phyloP scores from a whole-genome alignment of 1,140 invertebrate genomes.

The Drosophila repleta region DNA sequence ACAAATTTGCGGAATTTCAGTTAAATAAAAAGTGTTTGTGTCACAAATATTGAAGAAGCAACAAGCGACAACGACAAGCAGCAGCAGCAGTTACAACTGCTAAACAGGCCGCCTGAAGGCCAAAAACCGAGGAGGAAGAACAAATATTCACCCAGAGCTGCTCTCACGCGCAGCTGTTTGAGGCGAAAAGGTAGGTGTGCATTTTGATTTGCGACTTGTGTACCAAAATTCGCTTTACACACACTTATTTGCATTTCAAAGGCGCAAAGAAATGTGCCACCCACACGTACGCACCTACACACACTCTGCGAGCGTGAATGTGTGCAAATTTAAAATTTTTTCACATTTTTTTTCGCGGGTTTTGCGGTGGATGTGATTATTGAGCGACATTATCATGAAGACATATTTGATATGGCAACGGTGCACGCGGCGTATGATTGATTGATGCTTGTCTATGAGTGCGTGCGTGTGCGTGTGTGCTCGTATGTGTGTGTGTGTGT shows the following conservation, averaged over 20 bases:
- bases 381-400: conserved; percentile 30
- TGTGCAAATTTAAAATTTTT: conserved; percentile 4
- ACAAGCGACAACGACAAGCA: conserved; percentile 38
- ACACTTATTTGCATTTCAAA: conserved; percentile 65
- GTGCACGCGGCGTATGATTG: conserved; percentile 73
- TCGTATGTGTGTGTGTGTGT: conserved; percentile 31
- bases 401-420: conserved; percentile 50
- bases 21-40: conserved; percentile 15
- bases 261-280: conserved; percentile 15
- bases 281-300: not conserved
- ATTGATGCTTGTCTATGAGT: conserved; percentile 50
- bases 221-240: conserved; percentile 60
- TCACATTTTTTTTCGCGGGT: conserved; percentile 7
- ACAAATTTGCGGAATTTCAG: conserved; percentile 61
- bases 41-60: conserved; percentile 43
- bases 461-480: conserved; percentile 26
- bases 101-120: conserved; percentile 43
- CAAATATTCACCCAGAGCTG: not conserved
- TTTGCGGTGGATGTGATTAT: conserved; percentile 52
- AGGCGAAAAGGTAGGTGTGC: conserved; percentile 56
- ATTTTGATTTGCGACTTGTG: conserved; percentile 58
- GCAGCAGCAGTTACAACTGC: conserved; percentile 23
- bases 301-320: not conserved
- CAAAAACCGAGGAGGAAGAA: conserved; percentile 3
- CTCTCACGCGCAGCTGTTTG: conserved; percentile 10